phyloP scores from a whole-genome alignment of 2,113 vertebrate species.

The Cyanoderma ruficeps region DNA sequence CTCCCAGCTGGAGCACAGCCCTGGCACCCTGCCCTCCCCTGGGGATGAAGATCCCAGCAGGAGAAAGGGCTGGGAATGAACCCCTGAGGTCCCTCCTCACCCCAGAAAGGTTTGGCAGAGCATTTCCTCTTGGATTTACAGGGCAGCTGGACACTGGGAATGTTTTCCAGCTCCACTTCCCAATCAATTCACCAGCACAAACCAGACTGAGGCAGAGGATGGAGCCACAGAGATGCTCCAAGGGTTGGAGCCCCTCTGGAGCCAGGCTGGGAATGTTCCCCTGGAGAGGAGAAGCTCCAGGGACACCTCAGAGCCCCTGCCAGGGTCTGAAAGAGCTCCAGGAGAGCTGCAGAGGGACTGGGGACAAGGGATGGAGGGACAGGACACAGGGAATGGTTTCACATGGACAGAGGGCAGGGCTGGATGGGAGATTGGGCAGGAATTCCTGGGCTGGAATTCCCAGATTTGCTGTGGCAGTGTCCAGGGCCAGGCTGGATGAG shows the following conservation, averaged over 20 bases:
- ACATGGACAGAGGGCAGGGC: rapidly evolving
- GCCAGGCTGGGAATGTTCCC: rapidly evolving
- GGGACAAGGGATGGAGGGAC: neutral
- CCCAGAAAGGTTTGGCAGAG: neutral
- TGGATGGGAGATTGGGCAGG: rapidly evolving
- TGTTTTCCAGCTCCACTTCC: neutral
- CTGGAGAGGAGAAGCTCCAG: neutral
- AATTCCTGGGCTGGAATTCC: neutral
- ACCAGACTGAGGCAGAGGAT: neutral
- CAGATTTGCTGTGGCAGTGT: neutral
- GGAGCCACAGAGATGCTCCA: rapidly evolving
- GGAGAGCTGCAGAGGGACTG: neutral
- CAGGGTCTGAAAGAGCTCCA: neutral
- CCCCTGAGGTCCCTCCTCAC: neutral
- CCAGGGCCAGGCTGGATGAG: neutral
- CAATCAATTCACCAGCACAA: neutral
- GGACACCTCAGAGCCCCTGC: neutral
- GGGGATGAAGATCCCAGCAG: neutral
- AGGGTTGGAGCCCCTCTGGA: neutral
- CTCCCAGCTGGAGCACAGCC: neutral
- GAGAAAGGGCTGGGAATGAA: neutral
- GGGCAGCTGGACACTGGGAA: neutral
- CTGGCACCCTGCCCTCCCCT: neutral
- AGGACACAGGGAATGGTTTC: neutral
- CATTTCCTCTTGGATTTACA: neutral